A percentile compares a stretch with the other conserved stretches of the same genome.
Conservation (phyloP, 2,113 vertebrate species). For the Corydoras sp. region DNA sequence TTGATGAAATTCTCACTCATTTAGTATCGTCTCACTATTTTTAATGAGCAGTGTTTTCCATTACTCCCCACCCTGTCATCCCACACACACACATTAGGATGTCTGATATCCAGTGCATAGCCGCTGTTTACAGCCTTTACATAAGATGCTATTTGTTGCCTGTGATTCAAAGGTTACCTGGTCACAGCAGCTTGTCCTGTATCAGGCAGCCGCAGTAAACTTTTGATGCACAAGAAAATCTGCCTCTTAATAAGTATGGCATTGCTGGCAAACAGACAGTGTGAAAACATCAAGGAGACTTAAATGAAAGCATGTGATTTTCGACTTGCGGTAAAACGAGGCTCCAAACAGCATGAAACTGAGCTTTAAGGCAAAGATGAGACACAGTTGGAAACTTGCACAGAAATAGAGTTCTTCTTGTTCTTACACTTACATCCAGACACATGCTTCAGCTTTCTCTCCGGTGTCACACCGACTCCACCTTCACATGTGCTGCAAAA, state of each 20-base stretch:
- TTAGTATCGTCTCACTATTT: constrained; percentile 8
- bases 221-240: constrained; percentile 53
- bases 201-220: constrained; percentile 44
- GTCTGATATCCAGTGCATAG: constrained; percentile 19
- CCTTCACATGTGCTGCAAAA: constrained; percentile 39
- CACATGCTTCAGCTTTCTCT: constrained; percentile 36
- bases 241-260: constrained; percentile 59
- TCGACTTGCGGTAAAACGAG: constrained; percentile 54
- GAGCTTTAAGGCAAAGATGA: constrained; percentile 65
- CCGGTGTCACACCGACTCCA: constrained; percentile 24
- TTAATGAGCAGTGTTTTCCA: constrained; percentile 4
- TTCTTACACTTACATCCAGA: constrained; percentile 49
- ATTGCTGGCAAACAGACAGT: constrained; percentile 58
- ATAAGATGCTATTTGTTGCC: constrained; percentile 16
- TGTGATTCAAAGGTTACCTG: constrained; percentile 47
- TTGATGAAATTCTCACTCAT: background rate
- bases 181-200: constrained; percentile 37
- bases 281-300: constrained; percentile 58
- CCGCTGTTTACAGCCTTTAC: constrained; percentile 10
- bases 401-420: constrained; percentile 60
- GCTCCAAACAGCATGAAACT: constrained; percentile 60
- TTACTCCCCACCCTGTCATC: constrained; percentile 8
- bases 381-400: constrained; percentile 58
- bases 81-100: constrained; percentile 5
- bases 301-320: constrained; percentile 49